A percentile compares a stretch with the other conserved stretches of the same genome.
Conservation (phyloP, 2,113 vertebrate genomes). For the Elaphurus davidianus region DNA sequence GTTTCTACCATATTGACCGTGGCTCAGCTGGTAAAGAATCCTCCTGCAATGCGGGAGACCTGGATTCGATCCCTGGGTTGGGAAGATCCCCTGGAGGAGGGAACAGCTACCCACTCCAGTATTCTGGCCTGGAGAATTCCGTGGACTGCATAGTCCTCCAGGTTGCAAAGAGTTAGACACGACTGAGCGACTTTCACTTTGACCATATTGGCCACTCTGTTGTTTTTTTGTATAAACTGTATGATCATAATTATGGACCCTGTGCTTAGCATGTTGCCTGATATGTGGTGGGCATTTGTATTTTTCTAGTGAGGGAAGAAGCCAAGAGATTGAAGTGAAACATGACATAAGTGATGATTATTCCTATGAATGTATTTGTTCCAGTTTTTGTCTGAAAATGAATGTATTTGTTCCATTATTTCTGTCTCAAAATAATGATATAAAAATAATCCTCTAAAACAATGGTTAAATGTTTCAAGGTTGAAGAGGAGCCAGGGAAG, state of each 20-base stretch:
- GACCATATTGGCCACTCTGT: rapidly evolving
- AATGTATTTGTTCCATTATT: not conserved
- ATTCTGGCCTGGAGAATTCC: not conserved
- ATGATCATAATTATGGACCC: not conserved
- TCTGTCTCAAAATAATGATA: not conserved
- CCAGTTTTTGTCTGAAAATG: not conserved
- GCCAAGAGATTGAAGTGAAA: not conserved
- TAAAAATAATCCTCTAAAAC: not conserved
- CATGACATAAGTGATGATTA: not conserved
- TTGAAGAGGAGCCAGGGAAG: not conserved
- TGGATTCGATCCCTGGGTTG: not conserved
- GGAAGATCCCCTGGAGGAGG: not conserved
- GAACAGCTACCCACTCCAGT: not conserved
- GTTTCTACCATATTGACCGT: not conserved
- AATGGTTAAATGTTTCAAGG: not conserved
- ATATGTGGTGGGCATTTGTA: not conserved
- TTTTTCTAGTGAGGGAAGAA: not conserved
- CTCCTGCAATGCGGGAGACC: not conserved
- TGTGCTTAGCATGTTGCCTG: too few relatives aligned
- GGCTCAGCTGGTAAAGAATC: not conserved
- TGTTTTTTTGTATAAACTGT: not conserved
- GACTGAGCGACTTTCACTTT: not conserved
- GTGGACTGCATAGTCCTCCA: rapidly evolving
- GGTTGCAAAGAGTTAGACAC: not conserved
- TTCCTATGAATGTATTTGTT: not conserved